Base-by-base conservation (phyloP, 2,888 invertebrate species). In the Heliconius erato region DNA sequence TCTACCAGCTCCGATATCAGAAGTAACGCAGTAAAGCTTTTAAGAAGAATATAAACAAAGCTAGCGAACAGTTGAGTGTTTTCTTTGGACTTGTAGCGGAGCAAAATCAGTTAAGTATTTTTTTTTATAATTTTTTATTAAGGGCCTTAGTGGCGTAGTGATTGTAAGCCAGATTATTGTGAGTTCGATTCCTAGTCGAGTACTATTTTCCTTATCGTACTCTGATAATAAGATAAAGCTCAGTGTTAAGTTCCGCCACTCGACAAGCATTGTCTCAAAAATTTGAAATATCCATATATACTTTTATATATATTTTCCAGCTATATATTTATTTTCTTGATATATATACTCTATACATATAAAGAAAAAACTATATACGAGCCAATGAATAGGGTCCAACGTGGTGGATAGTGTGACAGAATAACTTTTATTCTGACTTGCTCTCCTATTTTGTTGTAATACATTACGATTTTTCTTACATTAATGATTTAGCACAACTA, bases 1-100 rank as follows among this genome's bases (percentile, higher is more conserved):
- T 72, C 44, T 26, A 44, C 71, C 23, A 26, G 44, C 44, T 76
- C 35, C 35, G 76, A 12, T 76, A 76, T 40, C 59, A 76, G 59
- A 76, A 59, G 63, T 76, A 59, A 59, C 32, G 40, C 35, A 40
- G 69, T 54, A 59, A 59, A 74, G 74, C 59, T 76, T 76, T 76
- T 35, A 59, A 76, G 76, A 63, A 63, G 54, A 76, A n/a, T 35
- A 76, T 65, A 78, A 78, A 67, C 44, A 78, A 78, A 44, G 44
- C 67, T 28, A 40, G 44, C 54, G 54, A 35, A 12, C 28, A 49
- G 16, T n/a, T 67, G 78, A 78, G 78, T 78, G 78, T 78, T 78
- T 78, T 49, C 67, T 67, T 67, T 78, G 67, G 67, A 26, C 78
- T 78, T 67, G 11, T 49, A 78, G 44, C 44, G 26, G 11, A 23